These are phyloP conservation scores for Chelmon rostratus DNA, from an alignment of 2,797 vertebrate genomes.

Conservation along the genomic window DNA sequence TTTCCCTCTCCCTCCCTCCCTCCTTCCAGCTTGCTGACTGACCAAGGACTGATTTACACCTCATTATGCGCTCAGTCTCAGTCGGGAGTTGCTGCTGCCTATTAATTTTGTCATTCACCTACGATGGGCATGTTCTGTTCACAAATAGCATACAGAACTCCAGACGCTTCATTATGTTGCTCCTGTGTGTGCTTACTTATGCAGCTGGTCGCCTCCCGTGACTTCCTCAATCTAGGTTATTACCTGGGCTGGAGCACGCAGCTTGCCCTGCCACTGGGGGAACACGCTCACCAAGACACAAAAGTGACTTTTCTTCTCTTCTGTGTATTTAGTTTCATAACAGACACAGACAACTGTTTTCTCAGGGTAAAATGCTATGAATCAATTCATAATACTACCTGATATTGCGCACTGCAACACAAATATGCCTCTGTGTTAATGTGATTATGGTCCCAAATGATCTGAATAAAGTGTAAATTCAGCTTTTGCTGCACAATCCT, in stretches of 20 bases:
- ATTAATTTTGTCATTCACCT: slow-evolving; percentile 82
- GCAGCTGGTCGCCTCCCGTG: slow-evolving; percentile 63
- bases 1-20: slow-evolving; percentile 31
- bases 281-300: slow-evolving; percentile 42
- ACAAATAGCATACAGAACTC: slow-evolving; percentile 85
- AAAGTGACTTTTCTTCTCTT: slow-evolving; percentile 45
- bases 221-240: slow-evolving; percentile 75
- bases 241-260: slow-evolving; percentile 59
- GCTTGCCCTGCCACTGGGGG: slow-evolving; percentile 52
- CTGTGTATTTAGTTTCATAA: slow-evolving; percentile 50
- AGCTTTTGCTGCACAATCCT: slow-evolving; percentile 32
- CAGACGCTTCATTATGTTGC: slow-evolving; percentile 79
- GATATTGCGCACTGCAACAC: slow-evolving; percentile 14
- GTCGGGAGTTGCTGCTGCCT: slow-evolving; percentile 75
- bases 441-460: slow-evolving; percentile 44
- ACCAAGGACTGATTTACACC: slow-evolving; percentile 78
- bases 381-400: slow-evolving; percentile 28
- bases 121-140: slow-evolving; percentile 76
- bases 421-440: slow-evolving; percentile 27
- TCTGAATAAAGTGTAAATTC: slow-evolving; percentile 40
- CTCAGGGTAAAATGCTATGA: slow-evolving; percentile 12
- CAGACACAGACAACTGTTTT: neutral
- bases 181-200: slow-evolving; percentile 76
- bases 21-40: slow-evolving; percentile 62
- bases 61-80: slow-evolving; percentile 75